Conservation (phyloP, 2,113 vertebrate genomes). For the Cranoglanis bouderius region DNA sequence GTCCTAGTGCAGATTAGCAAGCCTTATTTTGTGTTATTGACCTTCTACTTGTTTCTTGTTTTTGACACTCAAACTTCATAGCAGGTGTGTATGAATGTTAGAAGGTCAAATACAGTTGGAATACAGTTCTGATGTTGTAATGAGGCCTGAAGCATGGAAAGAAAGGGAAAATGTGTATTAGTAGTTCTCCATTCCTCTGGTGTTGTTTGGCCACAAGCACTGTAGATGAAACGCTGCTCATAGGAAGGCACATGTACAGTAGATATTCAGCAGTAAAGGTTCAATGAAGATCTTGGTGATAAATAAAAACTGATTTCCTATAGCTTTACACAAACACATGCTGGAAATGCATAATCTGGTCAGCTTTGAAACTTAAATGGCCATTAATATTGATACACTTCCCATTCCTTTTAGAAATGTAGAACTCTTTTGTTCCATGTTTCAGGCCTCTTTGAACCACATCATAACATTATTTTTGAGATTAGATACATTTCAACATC, state of each 20-base stretch:
- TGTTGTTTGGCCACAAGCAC: background rate
- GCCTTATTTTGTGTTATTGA: background rate
- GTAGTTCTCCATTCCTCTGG: background rate
- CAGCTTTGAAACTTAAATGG: background rate
- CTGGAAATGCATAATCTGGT: background rate
- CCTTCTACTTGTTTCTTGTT: background rate
- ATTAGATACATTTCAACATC: background rate
- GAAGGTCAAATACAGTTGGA: background rate
- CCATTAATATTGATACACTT: background rate
- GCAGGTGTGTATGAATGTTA: background rate
- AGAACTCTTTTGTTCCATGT: background rate
- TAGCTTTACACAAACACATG: background rate
- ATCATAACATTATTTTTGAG: too few relatives aligned
- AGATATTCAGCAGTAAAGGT: background rate
- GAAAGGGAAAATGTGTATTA: background rate
- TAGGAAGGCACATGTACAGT: background rate
- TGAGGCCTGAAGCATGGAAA: background rate
- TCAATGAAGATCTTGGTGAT: background rate
- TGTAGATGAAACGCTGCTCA: background rate
- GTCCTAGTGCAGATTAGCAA: background rate
- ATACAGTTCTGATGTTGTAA: background rate
- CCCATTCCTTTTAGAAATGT: background rate
- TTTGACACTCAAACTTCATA: background rate
- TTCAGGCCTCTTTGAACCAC: background rate
- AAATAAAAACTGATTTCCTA: background rate